A percentile compares a stretch with the other conserved stretches of the same genome.
Evolutionary conservation across 2,888 invertebrate species (phyloP).

Genomic region (Perdita meconis): DNA sequence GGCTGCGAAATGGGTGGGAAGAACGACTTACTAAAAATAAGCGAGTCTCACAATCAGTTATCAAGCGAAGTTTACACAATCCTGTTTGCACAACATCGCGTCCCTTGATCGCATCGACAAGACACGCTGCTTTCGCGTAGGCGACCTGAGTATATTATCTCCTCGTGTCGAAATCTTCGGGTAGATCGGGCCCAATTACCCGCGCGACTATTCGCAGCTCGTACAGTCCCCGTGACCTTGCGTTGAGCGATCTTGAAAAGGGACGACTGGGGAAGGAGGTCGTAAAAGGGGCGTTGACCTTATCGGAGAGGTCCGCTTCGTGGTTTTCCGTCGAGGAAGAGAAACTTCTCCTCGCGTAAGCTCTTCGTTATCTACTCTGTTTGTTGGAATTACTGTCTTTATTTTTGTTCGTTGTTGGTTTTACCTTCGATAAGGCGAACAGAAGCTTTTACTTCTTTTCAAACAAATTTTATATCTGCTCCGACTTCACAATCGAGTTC

Average conservation of each 20-base stretch:
- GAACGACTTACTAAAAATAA: slow-evolving; percentile 55
- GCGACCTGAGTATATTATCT: neutral
- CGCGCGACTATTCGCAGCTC: slow-evolving; percentile 4
- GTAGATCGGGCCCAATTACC: slow-evolving; percentile 29
- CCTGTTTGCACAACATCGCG: slow-evolving; percentile 50
- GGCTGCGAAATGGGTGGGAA: neutral
- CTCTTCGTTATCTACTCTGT: too few species aligned
- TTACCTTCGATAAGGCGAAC: too few species aligned
- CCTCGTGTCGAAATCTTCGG: slow-evolving; percentile 7
- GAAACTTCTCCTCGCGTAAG: too few species aligned
- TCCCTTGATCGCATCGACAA: neutral
- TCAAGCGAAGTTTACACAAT: slow-evolving; percentile 64
- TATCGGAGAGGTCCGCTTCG: neutral
- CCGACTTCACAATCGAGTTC: too few species aligned
- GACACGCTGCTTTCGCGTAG: neutral
- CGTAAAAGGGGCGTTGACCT: slow-evolving; percentile 22
- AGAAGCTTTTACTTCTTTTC: too few species aligned
- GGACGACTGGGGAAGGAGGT: slow-evolving; percentile 14
- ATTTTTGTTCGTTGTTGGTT: too few species aligned
- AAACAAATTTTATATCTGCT: too few species aligned
- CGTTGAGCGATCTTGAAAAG: slow-evolving; percentile 15
- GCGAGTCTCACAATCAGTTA: slow-evolving; percentile 49
- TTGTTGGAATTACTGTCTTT: too few species aligned
- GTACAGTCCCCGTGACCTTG: slow-evolving; percentile 9
- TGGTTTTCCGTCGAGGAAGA: too few species aligned